These are phyloP conservation scores for Sclerodermus sp. DNA, from an alignment of 2,888 invertebrate species.

Conservation along the genomic window DNA sequence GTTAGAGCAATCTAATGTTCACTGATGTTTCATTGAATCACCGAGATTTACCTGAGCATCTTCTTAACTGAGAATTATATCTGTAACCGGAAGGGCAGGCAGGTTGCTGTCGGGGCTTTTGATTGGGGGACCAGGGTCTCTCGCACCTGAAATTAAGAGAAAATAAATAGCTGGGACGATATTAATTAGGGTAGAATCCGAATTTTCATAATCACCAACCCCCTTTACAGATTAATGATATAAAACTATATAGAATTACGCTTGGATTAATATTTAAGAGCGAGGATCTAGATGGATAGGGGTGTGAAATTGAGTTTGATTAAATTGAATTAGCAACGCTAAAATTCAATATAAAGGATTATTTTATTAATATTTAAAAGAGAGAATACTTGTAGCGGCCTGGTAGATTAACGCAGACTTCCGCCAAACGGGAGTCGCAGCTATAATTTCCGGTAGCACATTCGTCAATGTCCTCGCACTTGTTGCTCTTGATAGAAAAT, in stretches of 20 bases:
- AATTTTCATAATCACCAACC: too few species aligned
- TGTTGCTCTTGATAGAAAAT: slow-evolving; percentile 35
- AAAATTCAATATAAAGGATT: too few species aligned
- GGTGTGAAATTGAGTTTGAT: too few species aligned
- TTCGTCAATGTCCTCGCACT: slow-evolving; percentile 62
- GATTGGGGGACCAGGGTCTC: slow-evolving; percentile 21
- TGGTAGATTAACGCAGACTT: slow-evolving; percentile 61
- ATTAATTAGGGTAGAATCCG: background rate
- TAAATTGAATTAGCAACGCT: too few species aligned
- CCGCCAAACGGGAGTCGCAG: slow-evolving; percentile 53
- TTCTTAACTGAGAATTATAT: slow-evolving; percentile 42
- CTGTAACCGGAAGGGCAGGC: slow-evolving; percentile 51
- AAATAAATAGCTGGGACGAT: background rate
- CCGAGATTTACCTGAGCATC: slow-evolving; percentile 44
- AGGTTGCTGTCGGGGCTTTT: slow-evolving; percentile 32
- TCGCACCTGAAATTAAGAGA: slow-evolving; percentile 33
- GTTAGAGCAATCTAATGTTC: too few species aligned
- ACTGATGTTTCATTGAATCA: too few species aligned
- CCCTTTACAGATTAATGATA: too few species aligned
- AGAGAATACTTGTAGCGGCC: slow-evolving; percentile 58
- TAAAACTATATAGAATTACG: too few species aligned
- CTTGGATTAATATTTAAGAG: too few species aligned
- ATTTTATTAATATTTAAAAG: too few species aligned
- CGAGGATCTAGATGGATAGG: too few species aligned
- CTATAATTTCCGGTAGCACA: slow-evolving; percentile 52